A percentile compares a stretch with the other conserved stretches of the same genome.
Evolutionary conservation across 2,888 invertebrate species (phyloP).

Genomic region (Camponotus fellah): DNA sequence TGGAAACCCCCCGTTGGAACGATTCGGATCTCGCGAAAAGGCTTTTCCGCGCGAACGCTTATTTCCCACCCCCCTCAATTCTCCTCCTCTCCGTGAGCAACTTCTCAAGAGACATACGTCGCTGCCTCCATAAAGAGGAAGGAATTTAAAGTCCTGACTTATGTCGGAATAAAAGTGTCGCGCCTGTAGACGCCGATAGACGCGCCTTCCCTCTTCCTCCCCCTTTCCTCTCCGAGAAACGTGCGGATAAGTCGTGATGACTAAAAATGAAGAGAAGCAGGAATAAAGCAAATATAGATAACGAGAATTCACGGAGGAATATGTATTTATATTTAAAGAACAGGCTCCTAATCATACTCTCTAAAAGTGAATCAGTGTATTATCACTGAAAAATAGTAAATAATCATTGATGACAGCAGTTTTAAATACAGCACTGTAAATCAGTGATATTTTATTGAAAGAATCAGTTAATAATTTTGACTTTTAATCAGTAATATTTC

Average conservation of each 20-base stretch:
- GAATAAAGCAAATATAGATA: constrained; percentile 33
- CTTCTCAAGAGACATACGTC: constrained; percentile 49
- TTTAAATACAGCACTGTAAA: no score
- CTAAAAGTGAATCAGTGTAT: no score
- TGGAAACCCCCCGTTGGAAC: constrained; percentile 19
- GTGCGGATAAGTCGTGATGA: constrained; percentile 27
- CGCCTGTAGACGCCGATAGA: neutral
- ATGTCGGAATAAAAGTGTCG: constrained; percentile 40
- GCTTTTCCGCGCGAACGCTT: constrained; percentile 48
- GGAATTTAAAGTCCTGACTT: constrained; percentile 46
- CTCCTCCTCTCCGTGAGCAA: neutral
- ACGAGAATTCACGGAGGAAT: neutral
- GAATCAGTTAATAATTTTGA: no score
- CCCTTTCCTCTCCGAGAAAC: neutral
- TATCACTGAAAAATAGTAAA: no score
- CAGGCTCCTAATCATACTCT: no score
- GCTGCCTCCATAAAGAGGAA: constrained; percentile 48
- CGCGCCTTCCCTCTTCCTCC: neutral
- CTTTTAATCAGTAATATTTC: no score
- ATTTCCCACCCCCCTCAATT: neutral
- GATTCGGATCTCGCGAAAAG: constrained; percentile 53
- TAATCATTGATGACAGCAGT: no score
- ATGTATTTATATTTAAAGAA: neutral
- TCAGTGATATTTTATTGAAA: no score
- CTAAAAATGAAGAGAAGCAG: neutral